These are phyloP conservation scores for Pogonomyrmex barbatus DNA, from an alignment of 1,140 invertebrate genomes.

Conservation along the genomic window DNA sequence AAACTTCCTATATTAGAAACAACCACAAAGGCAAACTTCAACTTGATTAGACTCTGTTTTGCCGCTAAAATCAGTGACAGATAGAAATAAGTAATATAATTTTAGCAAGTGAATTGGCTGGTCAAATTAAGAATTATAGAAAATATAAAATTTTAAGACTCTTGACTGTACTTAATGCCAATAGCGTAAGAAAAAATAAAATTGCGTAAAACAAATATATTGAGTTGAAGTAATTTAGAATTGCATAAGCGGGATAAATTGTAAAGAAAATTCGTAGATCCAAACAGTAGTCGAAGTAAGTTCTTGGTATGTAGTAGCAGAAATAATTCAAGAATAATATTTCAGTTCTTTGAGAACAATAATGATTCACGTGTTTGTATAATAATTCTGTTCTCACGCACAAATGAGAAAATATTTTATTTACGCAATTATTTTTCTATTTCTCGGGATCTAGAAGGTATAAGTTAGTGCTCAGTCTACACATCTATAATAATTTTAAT, in stretches of 20 bases:
- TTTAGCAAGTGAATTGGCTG: too few relatives aligned
- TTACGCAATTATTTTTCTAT: neutral
- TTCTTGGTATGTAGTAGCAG: neutral
- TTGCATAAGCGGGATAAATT: neutral
- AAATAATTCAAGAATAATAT: conserved; percentile 16
- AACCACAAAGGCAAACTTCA: too few relatives aligned
- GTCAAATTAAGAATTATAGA: too few relatives aligned
- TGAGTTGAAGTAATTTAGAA: conserved; percentile 9
- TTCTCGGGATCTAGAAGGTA: neutral
- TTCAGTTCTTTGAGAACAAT: conserved; percentile 16
- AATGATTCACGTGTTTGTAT: conserved; percentile 9
- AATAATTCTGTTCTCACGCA: neutral
- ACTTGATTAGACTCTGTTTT: too few relatives aligned
- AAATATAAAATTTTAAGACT: too few relatives aligned
- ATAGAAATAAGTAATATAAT: too few relatives aligned
- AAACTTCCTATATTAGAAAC: too few relatives aligned
- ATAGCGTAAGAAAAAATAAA: too few relatives aligned
- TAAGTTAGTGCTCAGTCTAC: neutral
- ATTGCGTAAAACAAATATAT: neutral
- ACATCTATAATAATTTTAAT: neutral
- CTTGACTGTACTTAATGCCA: too few relatives aligned
- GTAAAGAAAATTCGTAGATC: conserved; percentile 29
- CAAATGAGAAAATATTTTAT: neutral
- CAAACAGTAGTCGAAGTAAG: conserved; percentile 60
- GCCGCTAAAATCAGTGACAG: too few relatives aligned